Conservation (phyloP, 2,113 vertebrate genomes). For the Poeciliopsis occidentalis region DNA sequence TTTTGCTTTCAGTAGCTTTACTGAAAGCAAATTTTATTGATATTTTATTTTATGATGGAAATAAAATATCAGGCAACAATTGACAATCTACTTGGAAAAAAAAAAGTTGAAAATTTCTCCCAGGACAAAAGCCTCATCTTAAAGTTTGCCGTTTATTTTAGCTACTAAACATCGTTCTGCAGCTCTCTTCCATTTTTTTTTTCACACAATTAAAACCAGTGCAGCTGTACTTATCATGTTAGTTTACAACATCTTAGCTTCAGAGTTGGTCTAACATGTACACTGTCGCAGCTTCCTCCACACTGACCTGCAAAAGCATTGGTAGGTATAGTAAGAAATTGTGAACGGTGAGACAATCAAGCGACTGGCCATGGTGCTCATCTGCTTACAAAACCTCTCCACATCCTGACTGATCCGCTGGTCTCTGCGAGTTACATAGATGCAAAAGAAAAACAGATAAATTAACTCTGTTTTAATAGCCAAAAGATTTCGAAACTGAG, state of each 20-base stretch:
- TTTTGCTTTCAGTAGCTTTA: neutral
- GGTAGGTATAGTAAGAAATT: constrained; percentile 91
- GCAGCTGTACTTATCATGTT: neutral
- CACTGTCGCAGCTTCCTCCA: neutral
- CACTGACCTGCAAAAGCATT: constrained; percentile 89
- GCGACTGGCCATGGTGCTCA: constrained; percentile 91
- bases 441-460: neutral
- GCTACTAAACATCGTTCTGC: neutral
- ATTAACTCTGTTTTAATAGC: too few relatives aligned
- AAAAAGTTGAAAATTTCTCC: too few relatives aligned
- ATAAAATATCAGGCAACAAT: neutral
- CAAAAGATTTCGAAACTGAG: too few relatives aligned
- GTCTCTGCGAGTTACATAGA: constrained; percentile 79
- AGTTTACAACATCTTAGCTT: neutral
- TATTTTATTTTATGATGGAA: neutral
- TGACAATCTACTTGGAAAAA: neutral
- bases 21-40: too few relatives aligned
- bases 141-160: neutral
- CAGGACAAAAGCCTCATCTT: too few relatives aligned
- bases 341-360: constrained; percentile 92
- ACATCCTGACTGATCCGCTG: constrained; percentile 97
- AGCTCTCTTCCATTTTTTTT: neutral
- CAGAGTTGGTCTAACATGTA: neutral
- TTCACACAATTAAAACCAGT: neutral
- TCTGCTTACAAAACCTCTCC: constrained; percentile 91